A percentile compares a stretch with the other conserved stretches of the same genome.
Conservation (phyloP, 2,797 vertebrate species). For the Takifugu rubripes region DNA sequence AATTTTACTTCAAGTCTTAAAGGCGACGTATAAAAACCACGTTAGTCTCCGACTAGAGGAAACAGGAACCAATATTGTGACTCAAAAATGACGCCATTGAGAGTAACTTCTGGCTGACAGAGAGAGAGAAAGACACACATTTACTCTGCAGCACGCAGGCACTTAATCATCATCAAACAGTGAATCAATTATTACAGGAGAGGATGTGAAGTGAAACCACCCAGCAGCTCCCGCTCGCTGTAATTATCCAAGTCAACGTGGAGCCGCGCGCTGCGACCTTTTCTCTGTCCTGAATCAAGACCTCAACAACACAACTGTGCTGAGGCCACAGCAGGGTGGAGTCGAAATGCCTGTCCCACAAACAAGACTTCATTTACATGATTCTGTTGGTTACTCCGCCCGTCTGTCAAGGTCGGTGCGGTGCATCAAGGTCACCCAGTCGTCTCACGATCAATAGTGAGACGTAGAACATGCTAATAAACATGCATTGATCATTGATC, state of each 20-base stretch:
- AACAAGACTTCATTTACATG: neutral
- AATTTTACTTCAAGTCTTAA: slow-evolving; percentile 23
- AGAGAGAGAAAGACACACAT: slow-evolving; percentile 5
- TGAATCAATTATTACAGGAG: slow-evolving; percentile 10
- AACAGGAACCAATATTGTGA: slow-evolving; percentile 22
- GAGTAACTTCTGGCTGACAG: slow-evolving; percentile 14
- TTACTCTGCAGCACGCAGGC: neutral
- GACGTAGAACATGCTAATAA: slow-evolving; percentile 21
- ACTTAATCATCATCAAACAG: neutral
- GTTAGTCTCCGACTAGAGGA: slow-evolving; percentile 19
- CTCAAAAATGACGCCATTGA: slow-evolving; percentile 9
- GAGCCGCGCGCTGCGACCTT: neutral
- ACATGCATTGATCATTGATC: slow-evolving; percentile 29
- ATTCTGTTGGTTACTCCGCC: slow-evolving; percentile 1
- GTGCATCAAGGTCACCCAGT: slow-evolving; percentile 23
- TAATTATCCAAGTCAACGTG: slow-evolving; percentile 1
- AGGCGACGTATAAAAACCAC: slow-evolving; percentile 17
- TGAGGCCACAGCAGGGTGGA: too few species aligned
- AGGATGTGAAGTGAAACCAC: slow-evolving; percentile 4
- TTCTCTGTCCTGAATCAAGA: too few species aligned
- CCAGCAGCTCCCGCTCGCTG: neutral
- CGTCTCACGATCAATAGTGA: slow-evolving; percentile 34
- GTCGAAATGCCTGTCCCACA: neutral
- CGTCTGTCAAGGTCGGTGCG: slow-evolving; percentile 12
- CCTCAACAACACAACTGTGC: too few species aligned